Base-by-base conservation (phyloP, 2,888 invertebrate genomes). In the Norana najaformis region DNA sequence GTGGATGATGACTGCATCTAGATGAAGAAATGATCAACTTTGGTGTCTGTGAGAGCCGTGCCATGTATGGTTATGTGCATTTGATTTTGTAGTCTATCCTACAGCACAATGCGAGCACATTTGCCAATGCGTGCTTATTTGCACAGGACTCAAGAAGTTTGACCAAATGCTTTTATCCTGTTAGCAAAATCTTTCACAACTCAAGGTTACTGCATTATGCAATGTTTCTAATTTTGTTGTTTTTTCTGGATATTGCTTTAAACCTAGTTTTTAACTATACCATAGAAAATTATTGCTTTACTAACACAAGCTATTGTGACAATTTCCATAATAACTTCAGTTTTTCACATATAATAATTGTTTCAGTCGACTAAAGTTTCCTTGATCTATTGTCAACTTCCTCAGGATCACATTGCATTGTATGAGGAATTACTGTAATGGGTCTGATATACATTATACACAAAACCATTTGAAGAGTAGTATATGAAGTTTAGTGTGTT, bases 181-280 rank as follows among this genome's bases (percentile, higher is more conserved):
- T 30, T n/a, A n/a, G 69, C 69, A 69, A 69, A 69, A 69, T 30
- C 69, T 69, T 69, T 69, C 30, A 69, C 69, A 69, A n/a, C 69
- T 69, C 69, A 69, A 69, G 69, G 16, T 69, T 69, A n/a, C 69
- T 69, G 69, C 69, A 69, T 69, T n/a, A 69, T 69, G 69, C 69
- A 30, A 47, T n/a, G n/a, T n/a, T n/a, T n/a, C n/a, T n/a, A 69
- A 6, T 4, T 69, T 8, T n/a, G 30, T 41, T 16, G 41, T 4
- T 69, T 69, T 69, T 69, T 69, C 8, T 30, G 69, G 69, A 69
- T 1, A 69, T 69, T n/a, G 69, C 69, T 69, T 69, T 16, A 69
- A 69, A n/a, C 30, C 69, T 69, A n/a, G 69, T 69, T n/a, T n/a
- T 69, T 47, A 23, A 47, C 47, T 47, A 47, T 41, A 41, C 23